Evolutionary conservation across 2,113 vertebrate species (phyloP), one percentile per base, ranked within the genome.

Genomic region (Acanthisitta chloris): DNA sequence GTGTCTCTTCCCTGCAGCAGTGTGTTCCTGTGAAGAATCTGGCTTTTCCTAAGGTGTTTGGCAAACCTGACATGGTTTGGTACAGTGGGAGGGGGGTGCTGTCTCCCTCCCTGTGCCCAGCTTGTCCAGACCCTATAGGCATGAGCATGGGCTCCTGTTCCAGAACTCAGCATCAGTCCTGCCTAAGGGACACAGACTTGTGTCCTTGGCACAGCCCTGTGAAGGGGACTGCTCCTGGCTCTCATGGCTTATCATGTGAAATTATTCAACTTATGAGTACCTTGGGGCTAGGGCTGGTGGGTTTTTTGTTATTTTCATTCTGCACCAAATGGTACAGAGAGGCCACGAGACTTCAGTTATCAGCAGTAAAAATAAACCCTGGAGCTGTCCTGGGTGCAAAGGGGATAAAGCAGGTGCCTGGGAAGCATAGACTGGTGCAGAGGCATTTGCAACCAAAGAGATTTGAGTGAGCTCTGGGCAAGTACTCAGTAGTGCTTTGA

Each of bases 1-100:
- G n/a, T 55, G 17, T 69, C 78, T 94, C 40, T 59, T 55, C 40
- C 66, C 73, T 88, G 70, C 94, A 94, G 82, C 82, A 72, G 33
- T 70, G 81, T 82, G 24, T 46, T 79, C 24, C 54, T 23, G 1
- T 55, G 52, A 52, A 78, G n/a, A 72, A 13, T 43, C 25, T 79
- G 70, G n/a, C n/a, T 67, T 73, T 91, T 85, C 31, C 31, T 48
- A 29, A 76, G 33, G 52, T 6, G 0, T 8, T 10, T 89, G 55
- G 43, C 48, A 76, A 82, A 79, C 17, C 33, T 55, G 34, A 23
- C 8, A 10, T 29, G 38, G 10, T 8, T 33, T 29, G 20, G 42
- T 59, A 25, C 0, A 0, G 20, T 2, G 1, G 38, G 67, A 49
- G 15, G 2, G 23, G 46, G 8, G 4, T 84, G 34, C 33, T 33